These are phyloP conservation scores for Parnassius smintheus DNA, from an alignment of 2,888 invertebrate species.

Conservation along the genomic window DNA sequence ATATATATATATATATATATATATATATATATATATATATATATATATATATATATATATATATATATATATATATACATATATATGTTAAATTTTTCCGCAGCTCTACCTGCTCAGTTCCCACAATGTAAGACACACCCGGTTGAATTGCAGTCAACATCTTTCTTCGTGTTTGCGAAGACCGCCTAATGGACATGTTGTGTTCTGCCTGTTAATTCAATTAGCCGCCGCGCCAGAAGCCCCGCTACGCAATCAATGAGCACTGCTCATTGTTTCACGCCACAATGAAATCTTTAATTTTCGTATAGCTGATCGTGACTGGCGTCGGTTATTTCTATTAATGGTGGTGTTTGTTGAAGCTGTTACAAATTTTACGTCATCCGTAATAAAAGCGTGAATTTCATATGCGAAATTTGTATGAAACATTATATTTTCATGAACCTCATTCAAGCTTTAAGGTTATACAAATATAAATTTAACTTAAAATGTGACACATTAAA, in stretches of 20 bases:
- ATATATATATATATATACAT: no score
- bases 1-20: no score
- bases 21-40: no score
- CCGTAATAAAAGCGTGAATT: constrained; percentile 9
- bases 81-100: no score
- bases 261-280: constrained; percentile 60
- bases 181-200: constrained; percentile 67
- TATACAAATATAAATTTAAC: no score
- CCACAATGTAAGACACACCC: constrained; percentile 14
- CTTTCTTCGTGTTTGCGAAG: constrained; percentile 53
- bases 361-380: constrained; percentile 7
- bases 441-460: no score
- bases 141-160: constrained; percentile 30
- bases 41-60: no score
- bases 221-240: constrained; percentile 56
- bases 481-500: no score
- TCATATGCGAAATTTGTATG: not conserved
- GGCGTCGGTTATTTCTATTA: constrained; percentile 8
- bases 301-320: constrained; percentile 16
- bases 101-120: constrained; percentile 5
- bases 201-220: constrained; percentile 72
- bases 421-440: no score
- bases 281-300: constrained; percentile 52
- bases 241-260: constrained; percentile 57
- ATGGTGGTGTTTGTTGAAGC: constrained; percentile 12